A percentile compares a stretch with the other conserved stretches of the same genome.
Evolutionary conservation across 2,888 invertebrate species (phyloP).

Genomic region (Crepidodera aurea): DNA sequence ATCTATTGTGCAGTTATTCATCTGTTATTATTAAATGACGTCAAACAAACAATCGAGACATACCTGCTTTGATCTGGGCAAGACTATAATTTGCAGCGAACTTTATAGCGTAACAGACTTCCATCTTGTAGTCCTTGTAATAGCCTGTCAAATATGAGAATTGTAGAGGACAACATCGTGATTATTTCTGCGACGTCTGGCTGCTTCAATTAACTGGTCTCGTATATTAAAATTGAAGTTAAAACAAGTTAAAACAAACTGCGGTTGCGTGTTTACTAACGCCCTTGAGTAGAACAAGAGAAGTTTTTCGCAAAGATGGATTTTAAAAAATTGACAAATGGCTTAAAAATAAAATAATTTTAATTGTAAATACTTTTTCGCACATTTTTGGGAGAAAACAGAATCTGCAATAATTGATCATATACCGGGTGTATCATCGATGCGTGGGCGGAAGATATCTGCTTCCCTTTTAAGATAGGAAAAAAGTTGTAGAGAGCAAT

Average conservation of each 20-base stretch:
- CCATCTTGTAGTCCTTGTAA: not conserved
- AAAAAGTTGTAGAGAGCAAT: no score
- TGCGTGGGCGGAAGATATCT: no score
- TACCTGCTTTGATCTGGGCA: not conserved
- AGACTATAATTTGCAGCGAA: slow-evolving; percentile 8
- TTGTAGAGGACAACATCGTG: not conserved
- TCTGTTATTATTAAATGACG: not conserved
- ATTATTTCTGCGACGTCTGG: not conserved
- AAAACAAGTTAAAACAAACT: not conserved
- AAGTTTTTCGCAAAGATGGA: no score
- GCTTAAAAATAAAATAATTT: no score
- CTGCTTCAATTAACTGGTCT: not conserved
- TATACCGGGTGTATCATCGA: no score
- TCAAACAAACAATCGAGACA: not conserved
- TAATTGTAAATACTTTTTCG: no score
- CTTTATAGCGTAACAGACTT: not conserved
- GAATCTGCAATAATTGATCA: no score
- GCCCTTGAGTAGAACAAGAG: not conserved
- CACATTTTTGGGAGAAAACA: no score
- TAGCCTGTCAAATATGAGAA: slow-evolving; percentile 1
- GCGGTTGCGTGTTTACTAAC: not conserved
- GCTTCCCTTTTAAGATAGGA: no score
- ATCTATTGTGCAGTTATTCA: not conserved
- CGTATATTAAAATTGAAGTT: not conserved
- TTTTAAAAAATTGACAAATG: no score